These are phyloP conservation scores for Tiliacea citrago DNA, from an alignment of 2,888 invertebrate species.

Conservation along the genomic window DNA sequence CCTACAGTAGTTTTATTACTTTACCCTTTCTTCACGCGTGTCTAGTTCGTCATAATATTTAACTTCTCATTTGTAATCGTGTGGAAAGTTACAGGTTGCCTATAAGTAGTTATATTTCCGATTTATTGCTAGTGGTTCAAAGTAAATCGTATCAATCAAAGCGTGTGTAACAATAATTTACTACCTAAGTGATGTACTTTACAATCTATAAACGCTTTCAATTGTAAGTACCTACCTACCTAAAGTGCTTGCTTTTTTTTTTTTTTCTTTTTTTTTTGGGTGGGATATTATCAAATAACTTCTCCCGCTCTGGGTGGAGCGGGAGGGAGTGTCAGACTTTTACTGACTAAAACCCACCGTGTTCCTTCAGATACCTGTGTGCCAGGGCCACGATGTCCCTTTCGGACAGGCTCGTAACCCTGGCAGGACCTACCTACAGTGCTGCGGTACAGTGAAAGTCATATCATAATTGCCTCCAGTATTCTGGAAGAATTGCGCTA, in stretches of 20 bases:
- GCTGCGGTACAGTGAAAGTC: too few relatives aligned
- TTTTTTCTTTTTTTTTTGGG: too few relatives aligned
- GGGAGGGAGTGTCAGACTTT: too few relatives aligned
- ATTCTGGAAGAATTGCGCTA: too few relatives aligned
- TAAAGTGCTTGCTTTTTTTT: too few relatives aligned
- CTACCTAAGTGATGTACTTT: slow-evolving; percentile 12
- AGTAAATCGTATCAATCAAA: slow-evolving; percentile 22
- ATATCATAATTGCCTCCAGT: too few relatives aligned
- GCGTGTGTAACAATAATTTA: slow-evolving; percentile 24
- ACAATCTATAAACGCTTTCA: not conserved
- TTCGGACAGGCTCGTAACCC: too few relatives aligned
- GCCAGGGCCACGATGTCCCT: too few relatives aligned
- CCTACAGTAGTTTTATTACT: not conserved
- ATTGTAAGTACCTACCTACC: not conserved
- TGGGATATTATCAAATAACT: too few relatives aligned
- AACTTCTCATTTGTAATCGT: slow-evolving; percentile 19
- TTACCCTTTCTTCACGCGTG: slow-evolving; percentile 21
- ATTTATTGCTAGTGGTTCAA: slow-evolving; percentile 26
- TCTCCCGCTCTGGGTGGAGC: too few relatives aligned
- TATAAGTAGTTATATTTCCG: slow-evolving; percentile 30
- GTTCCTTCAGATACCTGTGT: too few relatives aligned
- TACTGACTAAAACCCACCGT: too few relatives aligned
- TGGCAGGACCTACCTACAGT: not conserved
- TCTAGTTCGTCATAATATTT: slow-evolving; percentile 7
- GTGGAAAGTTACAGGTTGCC: slow-evolving; percentile 30